Evolutionary conservation across 1,140 invertebrate species (phyloP), one percentile per base, ranked within the genome.

Genomic region (Cydia pomonella): DNA sequence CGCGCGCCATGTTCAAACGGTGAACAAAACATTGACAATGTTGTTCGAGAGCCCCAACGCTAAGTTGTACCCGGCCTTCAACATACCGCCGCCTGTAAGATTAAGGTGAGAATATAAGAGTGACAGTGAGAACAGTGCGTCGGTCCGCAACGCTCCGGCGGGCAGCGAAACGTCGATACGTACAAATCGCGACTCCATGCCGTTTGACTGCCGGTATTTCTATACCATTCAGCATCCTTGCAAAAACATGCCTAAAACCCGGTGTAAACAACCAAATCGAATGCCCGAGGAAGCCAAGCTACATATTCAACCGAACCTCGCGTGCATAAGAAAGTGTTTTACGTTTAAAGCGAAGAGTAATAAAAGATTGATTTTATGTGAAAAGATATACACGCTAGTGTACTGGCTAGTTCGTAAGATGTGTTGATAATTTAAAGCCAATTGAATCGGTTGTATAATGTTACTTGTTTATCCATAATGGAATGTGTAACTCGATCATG

Each of bases 11-110:
- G 90, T 80, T 79, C 82, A 86, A 86, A 77, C 88, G 88, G 89
- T 90, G 86, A 91, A 88, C 82, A 85, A 86, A 85, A 88, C 81
- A 87, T 83, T 85, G 85, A 84, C 85, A 83, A 91, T 91, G 88
- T 84, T 92, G 88, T 92, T 92, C 84, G 91, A 92, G 87, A 92
- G 87, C 85, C 91, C 91, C 84, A 92, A 92, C 82, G 91, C 90
- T 82, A 93, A 93, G 87, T 81, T 93, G 87, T 93, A 85, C 87
- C 90, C 90, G 81, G 89, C 89, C 82, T 93, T 93, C 91, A 92
- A 92, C 87, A 93, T 93, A 85, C 91, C 91, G 76, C 91, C 91
- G 83, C 91, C 91, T 76, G 89, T 93, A 18, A 86, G 91, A 84
- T 88, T 93, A 82, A 93, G 91, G 91, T 93, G 87, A 90, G 89